These are phyloP conservation scores for Nyctalus aviator DNA, from an alignment of 2,797 vertebrate genomes.

Conservation along the genomic window DNA sequence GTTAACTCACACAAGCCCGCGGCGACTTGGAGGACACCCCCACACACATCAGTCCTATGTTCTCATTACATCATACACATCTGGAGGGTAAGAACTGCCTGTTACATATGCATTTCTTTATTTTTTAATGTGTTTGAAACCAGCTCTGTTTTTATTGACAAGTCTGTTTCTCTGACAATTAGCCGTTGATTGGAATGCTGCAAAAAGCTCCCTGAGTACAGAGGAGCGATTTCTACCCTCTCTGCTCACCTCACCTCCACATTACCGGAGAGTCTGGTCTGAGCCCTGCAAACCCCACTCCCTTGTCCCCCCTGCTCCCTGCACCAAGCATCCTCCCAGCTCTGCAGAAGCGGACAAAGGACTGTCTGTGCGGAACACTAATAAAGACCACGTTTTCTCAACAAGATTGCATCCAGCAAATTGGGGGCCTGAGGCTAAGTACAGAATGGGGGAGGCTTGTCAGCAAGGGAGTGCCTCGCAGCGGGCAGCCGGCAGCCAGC, in stretches of 20 bases:
- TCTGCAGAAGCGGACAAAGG: conserved; percentile 76
- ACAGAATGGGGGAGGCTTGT: conserved; percentile 68
- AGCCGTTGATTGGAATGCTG: conserved; percentile 6
- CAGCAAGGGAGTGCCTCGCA: conserved; percentile 66
- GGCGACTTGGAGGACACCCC: not conserved
- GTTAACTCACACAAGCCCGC: not conserved
- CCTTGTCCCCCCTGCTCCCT: conserved; percentile 4
- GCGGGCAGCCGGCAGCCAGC: conserved; percentile 74
- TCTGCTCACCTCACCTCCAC: not conserved
- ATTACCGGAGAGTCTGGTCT: not conserved
- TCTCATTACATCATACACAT: conserved; percentile 17
- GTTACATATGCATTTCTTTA: not conserved
- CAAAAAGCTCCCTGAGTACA: not conserved
- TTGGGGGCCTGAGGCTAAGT: conserved; percentile 78
- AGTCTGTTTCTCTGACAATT: conserved; percentile 62
- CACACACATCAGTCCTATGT: not conserved
- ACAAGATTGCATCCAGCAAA: conserved; percentile 81
- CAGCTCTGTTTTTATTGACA: conserved; percentile 46
- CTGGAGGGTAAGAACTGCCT: conserved; percentile 41
- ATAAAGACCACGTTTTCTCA: conserved; percentile 84
- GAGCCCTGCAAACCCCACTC: conserved; percentile 42
- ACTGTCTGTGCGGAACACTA: conserved; percentile 69
- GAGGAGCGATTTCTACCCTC: not conserved
- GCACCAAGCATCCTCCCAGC: conserved; percentile 57
- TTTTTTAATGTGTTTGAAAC: conserved; percentile 17